Evolutionary conservation across 1,140 invertebrate species (phyloP).

Genomic region (Capitella teleta): DNA sequence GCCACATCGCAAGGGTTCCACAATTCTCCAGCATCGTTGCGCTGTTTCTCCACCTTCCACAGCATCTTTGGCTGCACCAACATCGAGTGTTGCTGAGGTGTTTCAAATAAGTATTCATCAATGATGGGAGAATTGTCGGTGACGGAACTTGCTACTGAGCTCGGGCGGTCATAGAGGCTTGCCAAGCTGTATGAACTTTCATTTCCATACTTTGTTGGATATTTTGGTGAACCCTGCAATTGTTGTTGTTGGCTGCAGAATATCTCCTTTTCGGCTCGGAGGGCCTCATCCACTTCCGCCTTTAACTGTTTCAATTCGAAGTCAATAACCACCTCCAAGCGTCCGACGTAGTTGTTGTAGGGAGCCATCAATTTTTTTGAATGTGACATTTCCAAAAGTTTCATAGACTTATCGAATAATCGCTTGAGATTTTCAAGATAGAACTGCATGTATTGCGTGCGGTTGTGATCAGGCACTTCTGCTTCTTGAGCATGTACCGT

Average conservation of each 20-base stretch:
- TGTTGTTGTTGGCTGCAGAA: no score
- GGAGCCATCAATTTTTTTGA: conserved; percentile 2
- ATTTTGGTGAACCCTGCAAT: no score
- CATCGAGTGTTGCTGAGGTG: not conserved
- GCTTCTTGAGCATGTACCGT: not conserved
- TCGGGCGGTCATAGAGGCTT: not conserved
- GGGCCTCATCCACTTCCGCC: no score
- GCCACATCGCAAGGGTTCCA: conserved; percentile 6
- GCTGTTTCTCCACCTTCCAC: conserved; percentile 8
- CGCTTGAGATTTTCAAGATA: not conserved
- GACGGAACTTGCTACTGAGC: not conserved
- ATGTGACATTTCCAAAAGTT: conserved; percentile 2
- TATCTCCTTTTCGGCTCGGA: no score
- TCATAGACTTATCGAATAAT: conserved; percentile 7
- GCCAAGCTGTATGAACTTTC: not conserved
- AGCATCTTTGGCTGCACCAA: conserved; percentile 5
- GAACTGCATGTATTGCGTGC: not conserved
- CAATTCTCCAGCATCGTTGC: conserved; percentile 3
- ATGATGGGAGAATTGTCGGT: not conserved
- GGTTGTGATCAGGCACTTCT: not conserved
- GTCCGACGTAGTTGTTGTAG: conserved; percentile 3
- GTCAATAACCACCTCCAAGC: conserved; percentile 3
- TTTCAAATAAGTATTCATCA: not conserved
- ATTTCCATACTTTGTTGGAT: no score
- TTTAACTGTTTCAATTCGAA: not conserved